These are phyloP conservation scores for Eurois occulta DNA, from an alignment of 2,888 invertebrate genomes.

Conservation along the genomic window DNA sequence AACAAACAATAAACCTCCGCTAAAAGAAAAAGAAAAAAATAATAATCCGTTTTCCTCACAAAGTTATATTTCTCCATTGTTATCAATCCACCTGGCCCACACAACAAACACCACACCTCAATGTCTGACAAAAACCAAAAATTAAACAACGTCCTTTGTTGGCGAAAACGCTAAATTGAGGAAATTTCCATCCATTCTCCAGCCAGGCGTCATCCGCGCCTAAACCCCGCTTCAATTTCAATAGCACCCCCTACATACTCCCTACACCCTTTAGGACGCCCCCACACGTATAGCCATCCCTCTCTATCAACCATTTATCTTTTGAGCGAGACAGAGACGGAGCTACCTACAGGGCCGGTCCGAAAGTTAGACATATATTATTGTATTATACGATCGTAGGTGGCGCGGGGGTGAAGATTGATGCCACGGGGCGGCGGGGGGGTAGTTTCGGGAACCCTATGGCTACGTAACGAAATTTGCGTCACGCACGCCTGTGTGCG, in stretches of 20 bases:
- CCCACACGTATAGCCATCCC: slow-evolving; percentile 79
- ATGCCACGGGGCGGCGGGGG: slow-evolving; percentile 83
- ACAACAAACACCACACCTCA: slow-evolving; percentile 81
- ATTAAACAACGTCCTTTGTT: slow-evolving; percentile 90
- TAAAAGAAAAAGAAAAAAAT: slow-evolving; percentile 21
- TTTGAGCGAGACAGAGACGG: slow-evolving; percentile 72
- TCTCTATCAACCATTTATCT: slow-evolving; percentile 68
- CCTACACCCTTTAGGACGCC: slow-evolving; percentile 90
- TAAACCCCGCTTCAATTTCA: slow-evolving; percentile 91
- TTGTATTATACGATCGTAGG: slow-evolving; percentile 90
- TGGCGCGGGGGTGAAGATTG: slow-evolving; percentile 89
- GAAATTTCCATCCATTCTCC: slow-evolving; percentile 91
- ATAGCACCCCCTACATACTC: slow-evolving; percentile 89
- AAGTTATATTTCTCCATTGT: slow-evolving; percentile 59
- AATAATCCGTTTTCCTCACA: slow-evolving; percentile 31
- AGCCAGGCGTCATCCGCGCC: slow-evolving; percentile 90
- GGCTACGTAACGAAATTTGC: slow-evolving; percentile 88
- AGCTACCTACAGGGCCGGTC: slow-evolving; percentile 89
- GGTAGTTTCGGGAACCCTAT: slow-evolving; percentile 90
- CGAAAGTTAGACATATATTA: slow-evolving; percentile 91
- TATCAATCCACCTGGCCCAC: slow-evolving; percentile 67
- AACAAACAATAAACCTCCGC: slow-evolving; percentile 31
- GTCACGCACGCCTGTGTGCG: slow-evolving; percentile 85
- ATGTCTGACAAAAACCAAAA: slow-evolving; percentile 88
- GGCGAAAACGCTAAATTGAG: slow-evolving; percentile 90